Percentiles rank a stretch among this genome's conserved stretches.
Conservation (phyloP, 2,888 invertebrate species). For the Hydroisotoma schaefferi region DNA sequence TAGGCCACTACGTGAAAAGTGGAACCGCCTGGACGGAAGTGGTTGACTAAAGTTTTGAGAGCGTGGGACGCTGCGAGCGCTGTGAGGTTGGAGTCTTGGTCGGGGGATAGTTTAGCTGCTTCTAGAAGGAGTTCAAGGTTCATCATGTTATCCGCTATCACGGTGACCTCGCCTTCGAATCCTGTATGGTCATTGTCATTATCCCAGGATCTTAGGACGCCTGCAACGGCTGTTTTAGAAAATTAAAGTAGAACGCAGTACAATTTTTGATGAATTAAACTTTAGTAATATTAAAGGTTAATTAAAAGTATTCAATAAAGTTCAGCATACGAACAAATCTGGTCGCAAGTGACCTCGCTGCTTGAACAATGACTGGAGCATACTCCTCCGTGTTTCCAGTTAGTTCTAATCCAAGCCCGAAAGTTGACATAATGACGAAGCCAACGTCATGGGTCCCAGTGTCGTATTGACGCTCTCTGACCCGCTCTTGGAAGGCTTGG, state of each 20-base stretch:
- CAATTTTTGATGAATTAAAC: slow-evolving; percentile 5
- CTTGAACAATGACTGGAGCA: slow-evolving; percentile 34
- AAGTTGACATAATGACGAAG: slow-evolving; percentile 47
- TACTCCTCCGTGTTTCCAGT: slow-evolving; percentile 16
- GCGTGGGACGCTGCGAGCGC: slow-evolving; percentile 39
- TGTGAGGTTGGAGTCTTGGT: slow-evolving; percentile 24
- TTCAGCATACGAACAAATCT: slow-evolving; percentile 41
- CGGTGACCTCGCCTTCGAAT: slow-evolving; percentile 35
- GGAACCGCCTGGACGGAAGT: slow-evolving; percentile 37
- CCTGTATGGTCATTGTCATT: slow-evolving; percentile 28
- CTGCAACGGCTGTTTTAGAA: slow-evolving; percentile 20
- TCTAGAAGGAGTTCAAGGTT: slow-evolving; percentile 41
- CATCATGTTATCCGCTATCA: slow-evolving; percentile 48
- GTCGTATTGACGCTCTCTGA: slow-evolving; percentile 37
- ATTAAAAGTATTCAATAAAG: background rate
- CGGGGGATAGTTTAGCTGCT: slow-evolving; percentile 32
- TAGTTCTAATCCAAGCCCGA: slow-evolving; percentile 37
- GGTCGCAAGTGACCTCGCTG: slow-evolving; percentile 37
- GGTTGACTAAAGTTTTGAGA: slow-evolving; percentile 36
- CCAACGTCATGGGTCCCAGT: slow-evolving; percentile 45
- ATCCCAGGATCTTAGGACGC: slow-evolving; percentile 42
- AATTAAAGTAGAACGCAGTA: background rate
- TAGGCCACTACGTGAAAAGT: slow-evolving; percentile 41
- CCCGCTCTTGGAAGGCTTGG: slow-evolving; percentile 33
- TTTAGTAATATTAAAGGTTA: background rate